These are phyloP conservation scores for Meloidogyne floridensis DNA, from an alignment of 1,140 invertebrate genomes.

Conservation along the genomic window DNA sequence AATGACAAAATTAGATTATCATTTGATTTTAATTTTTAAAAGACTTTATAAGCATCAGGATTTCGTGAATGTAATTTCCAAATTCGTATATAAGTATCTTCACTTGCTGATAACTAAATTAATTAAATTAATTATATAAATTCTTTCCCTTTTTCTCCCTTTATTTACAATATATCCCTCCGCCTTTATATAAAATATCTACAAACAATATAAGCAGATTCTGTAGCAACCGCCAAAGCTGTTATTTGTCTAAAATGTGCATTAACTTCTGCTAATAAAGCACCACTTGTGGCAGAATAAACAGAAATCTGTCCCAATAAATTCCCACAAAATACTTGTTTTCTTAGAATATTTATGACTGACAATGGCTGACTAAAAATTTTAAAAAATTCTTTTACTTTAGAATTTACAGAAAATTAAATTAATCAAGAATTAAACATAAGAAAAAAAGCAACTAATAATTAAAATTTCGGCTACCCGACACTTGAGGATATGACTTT, in stretches of 20 bases:
- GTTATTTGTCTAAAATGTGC: slow-evolving; percentile 53
- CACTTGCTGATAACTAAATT: slow-evolving; percentile 48
- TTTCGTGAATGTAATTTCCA: slow-evolving; percentile 59
- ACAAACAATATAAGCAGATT: slow-evolving; percentile 26
- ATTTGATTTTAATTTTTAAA: slow-evolving; percentile 19
- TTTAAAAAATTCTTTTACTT: not conserved
- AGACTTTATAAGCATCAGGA: slow-evolving; percentile 52
- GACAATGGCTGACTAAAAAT: slow-evolving; percentile 45
- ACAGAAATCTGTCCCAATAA: slow-evolving; percentile 50
- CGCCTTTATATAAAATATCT: not conserved
- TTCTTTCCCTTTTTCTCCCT: too few relatives aligned
- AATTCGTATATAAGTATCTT: slow-evolving; percentile 54
- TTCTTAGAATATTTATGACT: slow-evolving; percentile 49
- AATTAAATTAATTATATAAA: not conserved
- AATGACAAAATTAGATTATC: not conserved
- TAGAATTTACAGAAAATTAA: too few relatives aligned
- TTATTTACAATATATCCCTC: too few relatives aligned
- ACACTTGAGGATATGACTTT: too few relatives aligned
- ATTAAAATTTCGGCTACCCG: too few relatives aligned
- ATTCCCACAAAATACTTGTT: slow-evolving; percentile 54
- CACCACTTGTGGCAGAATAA: slow-evolving; percentile 44
- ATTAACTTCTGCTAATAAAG: slow-evolving; percentile 53
- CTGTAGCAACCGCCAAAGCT: slow-evolving; percentile 42
- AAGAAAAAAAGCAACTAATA: too few relatives aligned
- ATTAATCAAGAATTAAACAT: too few relatives aligned